Evolutionary conservation across 1,140 invertebrate species (phyloP).

Genomic region (Amphibalanus amphitrite): DNA sequence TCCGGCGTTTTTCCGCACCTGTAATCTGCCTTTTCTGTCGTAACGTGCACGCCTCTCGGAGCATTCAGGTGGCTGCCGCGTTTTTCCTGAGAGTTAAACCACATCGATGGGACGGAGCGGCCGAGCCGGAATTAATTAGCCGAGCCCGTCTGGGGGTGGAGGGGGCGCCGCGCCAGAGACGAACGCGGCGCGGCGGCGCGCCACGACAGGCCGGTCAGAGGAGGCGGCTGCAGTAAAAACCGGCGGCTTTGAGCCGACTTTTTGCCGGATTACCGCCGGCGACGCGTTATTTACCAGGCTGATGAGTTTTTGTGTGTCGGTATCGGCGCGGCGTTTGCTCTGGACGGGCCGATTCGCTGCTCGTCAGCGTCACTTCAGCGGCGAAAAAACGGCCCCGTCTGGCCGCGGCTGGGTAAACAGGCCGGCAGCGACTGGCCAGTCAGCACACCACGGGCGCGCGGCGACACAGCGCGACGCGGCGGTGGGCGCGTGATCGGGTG

Average conservation of each 20-base stretch:
- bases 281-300: not conserved
- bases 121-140: not conserved
- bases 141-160: not conserved
- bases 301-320: not conserved
- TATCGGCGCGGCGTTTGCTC: not conserved
- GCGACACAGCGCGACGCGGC: not conserved
- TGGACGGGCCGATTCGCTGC: not conserved
- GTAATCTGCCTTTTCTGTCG: not conserved
- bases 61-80: not conserved
- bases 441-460: not conserved
- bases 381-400: too few species aligned
- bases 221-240: too few species aligned
- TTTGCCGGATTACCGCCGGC: not conserved
- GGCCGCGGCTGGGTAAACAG: too few species aligned
- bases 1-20: not conserved
- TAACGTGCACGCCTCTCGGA: not conserved
- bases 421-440: not conserved
- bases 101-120: not conserved
- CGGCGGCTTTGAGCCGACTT: not conserved
- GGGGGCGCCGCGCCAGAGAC: too few species aligned
- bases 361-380: too few species aligned
- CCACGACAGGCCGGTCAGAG: too few species aligned
- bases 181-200: too few species aligned
- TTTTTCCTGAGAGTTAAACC: not conserved
- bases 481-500: too few species aligned